These are phyloP conservation scores for Terrapene triunguis DNA, from an alignment of 2,113 vertebrate species.

Conservation along the genomic window DNA sequence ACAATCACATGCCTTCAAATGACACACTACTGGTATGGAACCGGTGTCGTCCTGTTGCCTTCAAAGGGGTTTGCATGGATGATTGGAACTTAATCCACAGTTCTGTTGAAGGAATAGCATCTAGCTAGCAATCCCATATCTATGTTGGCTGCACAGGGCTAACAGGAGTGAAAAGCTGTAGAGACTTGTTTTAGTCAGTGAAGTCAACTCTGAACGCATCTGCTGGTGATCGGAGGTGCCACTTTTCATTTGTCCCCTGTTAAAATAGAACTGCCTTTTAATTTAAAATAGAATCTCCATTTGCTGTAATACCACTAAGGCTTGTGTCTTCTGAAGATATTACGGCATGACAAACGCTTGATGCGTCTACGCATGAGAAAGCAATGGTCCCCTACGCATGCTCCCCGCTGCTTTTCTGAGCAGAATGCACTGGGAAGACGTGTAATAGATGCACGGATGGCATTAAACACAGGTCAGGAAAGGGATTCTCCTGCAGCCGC, in stretches of 20 bases:
- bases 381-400: fast-evolving
- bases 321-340: not conserved
- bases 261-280: not conserved
- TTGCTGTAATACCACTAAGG: not conserved
- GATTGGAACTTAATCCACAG: not conserved
- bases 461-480: not conserved
- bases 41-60: not conserved
- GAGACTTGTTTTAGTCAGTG: not conserved
- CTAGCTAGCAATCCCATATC: not conserved
- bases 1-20: not conserved
- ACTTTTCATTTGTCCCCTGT: not conserved
- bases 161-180: not conserved
- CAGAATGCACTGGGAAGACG: not conserved
- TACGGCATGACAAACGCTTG: not conserved
- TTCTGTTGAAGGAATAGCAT: not conserved
- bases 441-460: not conserved
- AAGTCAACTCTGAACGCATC: not conserved
- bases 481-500: not conserved
- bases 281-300: not conserved
- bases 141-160: not conserved
- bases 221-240: not conserved
- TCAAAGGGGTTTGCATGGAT: not conserved
- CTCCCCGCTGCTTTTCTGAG: not conserved
- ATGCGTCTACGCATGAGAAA: not conserved
- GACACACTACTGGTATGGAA: not conserved